phyloP scores from a whole-genome alignment of 2,113 vertebrate species.

The Aptenodytes patagonicus region DNA sequence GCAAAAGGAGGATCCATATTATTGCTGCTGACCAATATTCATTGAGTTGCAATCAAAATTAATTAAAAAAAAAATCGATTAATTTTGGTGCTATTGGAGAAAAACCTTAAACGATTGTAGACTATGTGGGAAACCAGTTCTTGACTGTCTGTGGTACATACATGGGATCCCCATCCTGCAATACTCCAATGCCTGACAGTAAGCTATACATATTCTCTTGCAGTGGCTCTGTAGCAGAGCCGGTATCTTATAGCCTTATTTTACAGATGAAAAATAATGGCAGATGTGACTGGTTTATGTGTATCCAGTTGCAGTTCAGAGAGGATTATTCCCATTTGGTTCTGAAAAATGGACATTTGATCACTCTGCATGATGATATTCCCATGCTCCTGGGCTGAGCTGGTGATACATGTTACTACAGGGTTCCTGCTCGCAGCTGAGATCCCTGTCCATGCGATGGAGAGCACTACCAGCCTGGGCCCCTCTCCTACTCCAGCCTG shows the following conservation, averaged over 20 bases:
- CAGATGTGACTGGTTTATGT: not conserved
- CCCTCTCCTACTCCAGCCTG: not conserved
- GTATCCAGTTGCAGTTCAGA: not conserved
- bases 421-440: not conserved
- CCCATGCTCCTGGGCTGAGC: not conserved
- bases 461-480: accelerated
- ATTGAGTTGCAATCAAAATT: not conserved
- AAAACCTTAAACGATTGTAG: not conserved
- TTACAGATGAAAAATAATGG: not conserved
- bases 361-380: not conserved
- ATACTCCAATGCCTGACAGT: not conserved
- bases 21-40: not conserved
- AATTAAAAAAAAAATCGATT: not conserved
- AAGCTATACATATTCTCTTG: not conserved
- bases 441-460: not conserved
- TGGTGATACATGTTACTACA: not conserved
- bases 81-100: not conserved
- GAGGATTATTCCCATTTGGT: not conserved
- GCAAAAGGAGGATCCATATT: not conserved
- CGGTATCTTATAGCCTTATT: not conserved
- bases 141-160: not conserved
- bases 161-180: not conserved
- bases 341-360: not conserved
- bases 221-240: not conserved
- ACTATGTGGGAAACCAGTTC: not conserved